Percentiles rank a stretch among this genome's conserved stretches.
Conservation (phyloP, 2,888 invertebrate species). For the Automeris io region DNA sequence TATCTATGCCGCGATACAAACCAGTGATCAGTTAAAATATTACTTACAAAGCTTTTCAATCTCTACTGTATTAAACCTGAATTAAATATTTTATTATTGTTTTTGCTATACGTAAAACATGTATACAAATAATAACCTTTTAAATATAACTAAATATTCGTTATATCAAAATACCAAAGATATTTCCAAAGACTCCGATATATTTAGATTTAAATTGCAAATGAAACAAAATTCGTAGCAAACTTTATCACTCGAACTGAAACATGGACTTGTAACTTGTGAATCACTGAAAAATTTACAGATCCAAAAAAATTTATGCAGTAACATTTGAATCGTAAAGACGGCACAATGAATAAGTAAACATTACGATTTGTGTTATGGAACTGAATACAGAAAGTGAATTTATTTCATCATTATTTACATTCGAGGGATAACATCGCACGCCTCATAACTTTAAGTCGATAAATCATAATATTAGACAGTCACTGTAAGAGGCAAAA, state of each 20-base stretch:
- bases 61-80: too few relatives aligned
- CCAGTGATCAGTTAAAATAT: too few relatives aligned
- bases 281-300: background rate
- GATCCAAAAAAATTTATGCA: background rate
- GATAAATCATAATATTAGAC: constrained; percentile 61
- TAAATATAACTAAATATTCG: too few relatives aligned
- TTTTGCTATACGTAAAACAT: too few relatives aligned
- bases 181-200: too few relatives aligned
- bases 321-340: constrained; percentile 11
- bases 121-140: too few relatives aligned
- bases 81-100: too few relatives aligned
- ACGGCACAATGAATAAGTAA: constrained; percentile 8
- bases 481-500: constrained; percentile 39
- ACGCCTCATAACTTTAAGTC: constrained; percentile 48
- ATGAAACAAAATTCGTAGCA: constrained; percentile 15
- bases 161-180: too few relatives aligned
- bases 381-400: constrained; percentile 23
- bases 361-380: constrained; percentile 21
- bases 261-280: background rate
- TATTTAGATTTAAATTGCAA: constrained; percentile 17
- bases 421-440: constrained; percentile 30
- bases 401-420: constrained; percentile 35
- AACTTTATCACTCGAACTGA: constrained; percentile 18
- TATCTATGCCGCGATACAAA: too few relatives aligned
- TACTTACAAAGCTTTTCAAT: too few relatives aligned